Conservation (phyloP, 2,113 vertebrate genomes). For the Scytalopus superciliaris region DNA sequence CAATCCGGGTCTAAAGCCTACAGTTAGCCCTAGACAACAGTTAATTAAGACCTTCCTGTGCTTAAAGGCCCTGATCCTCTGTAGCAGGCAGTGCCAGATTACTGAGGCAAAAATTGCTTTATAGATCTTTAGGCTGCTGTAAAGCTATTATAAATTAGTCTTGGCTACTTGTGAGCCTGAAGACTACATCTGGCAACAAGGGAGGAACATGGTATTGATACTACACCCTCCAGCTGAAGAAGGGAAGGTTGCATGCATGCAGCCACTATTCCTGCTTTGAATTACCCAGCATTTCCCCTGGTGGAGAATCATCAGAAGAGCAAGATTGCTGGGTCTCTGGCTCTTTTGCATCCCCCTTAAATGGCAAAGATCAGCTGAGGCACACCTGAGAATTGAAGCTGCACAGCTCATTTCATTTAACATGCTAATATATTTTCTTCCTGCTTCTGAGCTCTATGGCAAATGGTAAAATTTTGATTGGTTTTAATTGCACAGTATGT, state of each 20-base stretch:
- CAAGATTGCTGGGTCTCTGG: neutral
- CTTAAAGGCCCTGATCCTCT: neutral
- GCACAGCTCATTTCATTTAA: neutral
- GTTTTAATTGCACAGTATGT: neutral
- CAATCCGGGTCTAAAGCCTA: neutral
- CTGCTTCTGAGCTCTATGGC: neutral
- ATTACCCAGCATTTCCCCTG: neutral
- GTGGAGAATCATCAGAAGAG: neutral
- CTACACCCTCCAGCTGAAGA: neutral
- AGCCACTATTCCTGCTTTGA: conserved; percentile 6
- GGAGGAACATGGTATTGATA: neutral
- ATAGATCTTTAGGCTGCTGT: conserved; percentile 28
- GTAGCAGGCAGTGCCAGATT: neutral
- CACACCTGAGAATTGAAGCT: neutral
- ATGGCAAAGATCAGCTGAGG: neutral
- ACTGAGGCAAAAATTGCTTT: neutral
- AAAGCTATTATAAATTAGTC: conserved; percentile 39
- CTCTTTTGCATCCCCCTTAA: neutral
- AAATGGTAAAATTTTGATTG: neutral
- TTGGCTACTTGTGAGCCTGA: neutral
- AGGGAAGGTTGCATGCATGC: conserved; percentile 2
- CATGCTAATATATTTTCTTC: neutral
- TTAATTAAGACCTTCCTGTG: conserved; percentile 10
- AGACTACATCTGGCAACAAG: neutral
- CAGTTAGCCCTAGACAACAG: neutral